Percentiles rank a stretch among this genome's conserved stretches.
phyloP scores from a whole-genome alignment of 1,140 invertebrate species.

The Ylistrum balloti region DNA sequence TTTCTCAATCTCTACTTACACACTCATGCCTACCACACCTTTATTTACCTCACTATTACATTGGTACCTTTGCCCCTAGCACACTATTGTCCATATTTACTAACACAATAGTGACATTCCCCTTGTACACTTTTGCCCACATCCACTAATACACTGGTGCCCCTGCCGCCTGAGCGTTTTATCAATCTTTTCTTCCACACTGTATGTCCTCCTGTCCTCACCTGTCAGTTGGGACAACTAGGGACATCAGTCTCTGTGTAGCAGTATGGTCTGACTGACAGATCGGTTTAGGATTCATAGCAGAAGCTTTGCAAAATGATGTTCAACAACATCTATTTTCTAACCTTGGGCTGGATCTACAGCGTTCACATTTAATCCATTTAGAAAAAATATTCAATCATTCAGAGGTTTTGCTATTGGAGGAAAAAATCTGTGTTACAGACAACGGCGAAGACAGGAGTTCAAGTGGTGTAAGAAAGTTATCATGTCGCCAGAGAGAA shows the following conservation, averaged over 20 bases:
- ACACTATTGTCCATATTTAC: too few species aligned
- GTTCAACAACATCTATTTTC: conserved; percentile 26
- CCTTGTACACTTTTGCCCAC: neutral
- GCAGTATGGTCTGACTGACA: neutral
- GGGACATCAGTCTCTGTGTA: neutral
- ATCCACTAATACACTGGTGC: too few species aligned
- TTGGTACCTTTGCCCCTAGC: too few species aligned
- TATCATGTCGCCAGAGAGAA: neutral
- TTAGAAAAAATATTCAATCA: neutral
- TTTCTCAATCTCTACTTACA: too few species aligned
- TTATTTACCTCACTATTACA: too few species aligned
- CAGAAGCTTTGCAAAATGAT: neutral
- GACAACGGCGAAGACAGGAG: neutral
- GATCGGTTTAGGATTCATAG: neutral
- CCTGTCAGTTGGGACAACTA: neutral
- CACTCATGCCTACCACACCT: too few species aligned
- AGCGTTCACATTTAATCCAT: neutral
- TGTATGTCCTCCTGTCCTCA: conserved; percentile 12
- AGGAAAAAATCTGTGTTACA: neutral
- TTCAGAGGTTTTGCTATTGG: neutral
- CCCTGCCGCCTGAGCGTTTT: too few species aligned
- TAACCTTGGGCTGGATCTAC: neutral
- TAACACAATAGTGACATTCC: neutral
- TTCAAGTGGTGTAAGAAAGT: neutral
- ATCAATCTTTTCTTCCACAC: neutral